Evolutionary conservation across 2,888 invertebrate species (phyloP), one percentile per base, ranked within the genome.

Genomic region (Dynastes hyllus): DNA sequence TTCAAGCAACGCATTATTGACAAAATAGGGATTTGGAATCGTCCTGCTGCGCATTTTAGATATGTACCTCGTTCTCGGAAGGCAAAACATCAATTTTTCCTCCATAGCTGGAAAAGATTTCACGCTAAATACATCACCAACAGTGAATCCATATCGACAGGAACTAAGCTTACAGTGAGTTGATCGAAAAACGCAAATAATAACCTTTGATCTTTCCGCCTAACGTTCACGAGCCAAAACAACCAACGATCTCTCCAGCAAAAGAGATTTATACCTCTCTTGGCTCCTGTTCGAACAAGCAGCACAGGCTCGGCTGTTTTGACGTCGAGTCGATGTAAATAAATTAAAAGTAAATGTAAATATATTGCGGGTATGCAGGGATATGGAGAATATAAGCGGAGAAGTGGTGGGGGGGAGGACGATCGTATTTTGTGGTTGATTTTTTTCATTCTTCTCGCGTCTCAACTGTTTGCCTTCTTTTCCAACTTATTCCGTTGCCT

Each of bases 291-390:
- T 45, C 55, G 22, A 55, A 55, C 22, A 55, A 55, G 55, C 55
- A 5, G 6, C 22, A 6, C 55, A 13, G 13, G 45, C 45, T 2
- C 45, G 8, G 45, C 9, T 11, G 55, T n/a, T 55, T 55, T 55
- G 55, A 55, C 55, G 55, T 55, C 32, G 55, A 55, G 55, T 13
- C 16, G 16, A 55, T 55, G 55, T 55, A 55, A 55, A 55, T 55
- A 55, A 55, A 55, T 55, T 55, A 55, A 55, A n/a, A 16, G n/a
- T 55, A 55, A 55, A 55, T 55, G 16, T 55, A 55, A 55, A 55
- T 55, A 55, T 55, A 55, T 55, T 55, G 13, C 55, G 55, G 45
- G 45, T 0, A 45, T 45, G 8, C 45, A 11, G 45, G 11, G 8
- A 45, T 45, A 45, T 45, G 45, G 45, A 11, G 45, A 45, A 45